Percentiles rank a stretch among this genome's conserved stretches.
These are phyloP conservation scores for Clostera curtula DNA, from an alignment of 2,888 invertebrate genomes.

Conservation along the genomic window DNA sequence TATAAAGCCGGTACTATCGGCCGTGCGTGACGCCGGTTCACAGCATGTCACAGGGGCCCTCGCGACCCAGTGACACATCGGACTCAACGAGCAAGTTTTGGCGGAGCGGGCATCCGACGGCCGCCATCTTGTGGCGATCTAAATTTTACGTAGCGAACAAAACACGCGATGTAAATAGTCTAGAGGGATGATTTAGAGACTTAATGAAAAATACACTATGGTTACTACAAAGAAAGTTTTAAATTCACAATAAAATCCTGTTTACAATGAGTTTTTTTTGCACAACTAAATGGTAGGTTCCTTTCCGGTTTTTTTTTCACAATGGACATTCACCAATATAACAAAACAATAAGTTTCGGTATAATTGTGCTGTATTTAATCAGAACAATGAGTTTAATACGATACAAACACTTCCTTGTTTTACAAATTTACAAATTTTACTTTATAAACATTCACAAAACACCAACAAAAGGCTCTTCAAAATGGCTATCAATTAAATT, in stretches of 20 bases:
- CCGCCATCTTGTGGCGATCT: conserved; percentile 74
- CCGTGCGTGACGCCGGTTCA: conserved; percentile 63
- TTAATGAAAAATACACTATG: conserved; percentile 19
- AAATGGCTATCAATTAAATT: conserved; percentile 74
- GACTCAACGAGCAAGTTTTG: conserved; percentile 64
- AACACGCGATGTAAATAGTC: conserved; percentile 68
- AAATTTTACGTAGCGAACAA: conserved; percentile 69
- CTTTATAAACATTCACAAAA: conserved; percentile 75
- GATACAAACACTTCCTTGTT: conserved; percentile 30
- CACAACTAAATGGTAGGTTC: conserved; percentile 41
- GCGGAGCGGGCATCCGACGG: conserved; percentile 68
- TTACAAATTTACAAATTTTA: conserved; percentile 51
- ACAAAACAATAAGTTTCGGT: conserved; percentile 38
- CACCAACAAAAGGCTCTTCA: conserved; percentile 75
- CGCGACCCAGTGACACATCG: conserved; percentile 64
- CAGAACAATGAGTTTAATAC: conserved; percentile 22
- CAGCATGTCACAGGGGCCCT: conserved; percentile 53
- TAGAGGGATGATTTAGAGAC: conserved; percentile 25
- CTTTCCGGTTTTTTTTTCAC: conserved; percentile 65
- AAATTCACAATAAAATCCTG: conserved; percentile 25
- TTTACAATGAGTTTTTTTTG: conserved; percentile 31
- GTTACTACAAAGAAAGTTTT: conserved; percentile 16
- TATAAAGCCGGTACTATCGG: conserved; percentile 53
- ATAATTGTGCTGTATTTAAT: conserved; percentile 26
- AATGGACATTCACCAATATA: conserved; percentile 55